Evolutionary conservation across 2,888 invertebrate species (phyloP).

Genomic region (Pammene aurita): DNA sequence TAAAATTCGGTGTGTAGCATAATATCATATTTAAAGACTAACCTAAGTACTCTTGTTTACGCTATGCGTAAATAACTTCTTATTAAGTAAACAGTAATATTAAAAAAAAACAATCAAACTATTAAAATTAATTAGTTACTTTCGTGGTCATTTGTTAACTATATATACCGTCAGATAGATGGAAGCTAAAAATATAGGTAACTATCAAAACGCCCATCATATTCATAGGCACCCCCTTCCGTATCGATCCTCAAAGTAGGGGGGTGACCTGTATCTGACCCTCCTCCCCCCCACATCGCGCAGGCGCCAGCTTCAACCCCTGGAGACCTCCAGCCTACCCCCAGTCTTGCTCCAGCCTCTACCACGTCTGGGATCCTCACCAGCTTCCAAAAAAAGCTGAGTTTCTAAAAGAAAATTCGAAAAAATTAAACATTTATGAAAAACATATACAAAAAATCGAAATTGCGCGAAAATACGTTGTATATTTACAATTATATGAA

Average conservation of each 20-base stretch:
- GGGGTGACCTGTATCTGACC: constrained; percentile 47
- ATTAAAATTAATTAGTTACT: not conserved
- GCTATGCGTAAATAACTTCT: no score
- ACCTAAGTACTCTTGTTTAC: no score
- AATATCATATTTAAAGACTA: no score
- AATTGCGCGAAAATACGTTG: constrained; percentile 52
- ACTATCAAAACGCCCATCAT: constrained; percentile 3
- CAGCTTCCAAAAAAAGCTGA: constrained; percentile 48
- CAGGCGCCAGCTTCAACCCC: constrained; percentile 60
- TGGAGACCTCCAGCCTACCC: constrained; percentile 50
- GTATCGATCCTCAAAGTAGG: constrained; percentile 32
- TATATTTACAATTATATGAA: constrained; percentile 60
- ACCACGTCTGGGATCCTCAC: constrained; percentile 48
- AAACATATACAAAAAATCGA: constrained; percentile 65
- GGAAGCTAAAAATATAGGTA: not conserved
- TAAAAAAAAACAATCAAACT: not conserved
- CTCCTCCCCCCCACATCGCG: constrained; percentile 66
- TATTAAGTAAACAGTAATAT: no score
- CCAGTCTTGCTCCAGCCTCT: constrained; percentile 60
- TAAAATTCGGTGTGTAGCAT: no score
- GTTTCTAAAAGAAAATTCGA: constrained; percentile 41
- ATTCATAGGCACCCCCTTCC: constrained; percentile 18
- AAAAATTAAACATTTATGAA: constrained; percentile 68
- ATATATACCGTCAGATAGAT: not conserved
- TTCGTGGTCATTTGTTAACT: no score